Evolutionary conservation across 2,113 vertebrate species (phyloP).

Genomic region (Eidolon helvum): DNA sequence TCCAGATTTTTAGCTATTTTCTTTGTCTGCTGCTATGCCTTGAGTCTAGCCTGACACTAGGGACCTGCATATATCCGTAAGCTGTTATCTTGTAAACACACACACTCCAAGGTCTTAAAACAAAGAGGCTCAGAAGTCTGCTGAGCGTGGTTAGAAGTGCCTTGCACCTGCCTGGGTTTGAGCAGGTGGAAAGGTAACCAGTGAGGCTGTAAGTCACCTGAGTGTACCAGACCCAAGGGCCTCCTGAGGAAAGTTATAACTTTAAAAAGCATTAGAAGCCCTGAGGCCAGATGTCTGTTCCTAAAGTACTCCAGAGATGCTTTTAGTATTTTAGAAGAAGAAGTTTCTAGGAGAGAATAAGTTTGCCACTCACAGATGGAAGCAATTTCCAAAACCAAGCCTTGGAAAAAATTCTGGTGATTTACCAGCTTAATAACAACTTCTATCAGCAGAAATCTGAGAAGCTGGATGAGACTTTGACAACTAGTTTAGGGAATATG

Average conservation of each 20-base stretch:
- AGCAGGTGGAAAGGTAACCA: background rate
- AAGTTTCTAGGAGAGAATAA: slow-evolving; percentile 18
- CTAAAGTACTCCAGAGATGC: slow-evolving; percentile 5
- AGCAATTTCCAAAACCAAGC: slow-evolving; percentile 40
- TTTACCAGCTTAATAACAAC: slow-evolving; percentile 27
- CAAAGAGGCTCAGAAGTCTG: background rate
- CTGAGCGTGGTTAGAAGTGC: background rate
- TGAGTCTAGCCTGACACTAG: background rate
- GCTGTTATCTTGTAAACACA: background rate
- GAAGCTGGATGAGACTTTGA: background rate
- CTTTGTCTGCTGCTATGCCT: background rate
- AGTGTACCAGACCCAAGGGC: background rate
- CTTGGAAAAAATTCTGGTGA: slow-evolving; percentile 4
- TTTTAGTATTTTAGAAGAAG: slow-evolving; percentile 54
- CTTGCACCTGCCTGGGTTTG: background rate
- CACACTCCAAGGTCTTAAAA: background rate
- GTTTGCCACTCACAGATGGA: slow-evolving; percentile 17
- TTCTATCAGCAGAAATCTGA: slow-evolving; percentile 8
- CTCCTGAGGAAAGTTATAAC: background rate
- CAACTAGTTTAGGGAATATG: background rate
- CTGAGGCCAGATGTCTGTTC: slow-evolving; percentile 15
- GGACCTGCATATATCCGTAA: background rate
- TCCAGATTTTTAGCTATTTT: background rate
- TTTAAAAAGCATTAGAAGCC: background rate
- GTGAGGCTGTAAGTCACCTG: background rate